Evolutionary conservation across 2,888 invertebrate species (phyloP), one percentile per base, ranked within the genome.

Genomic region (Tiphia femorata): DNA sequence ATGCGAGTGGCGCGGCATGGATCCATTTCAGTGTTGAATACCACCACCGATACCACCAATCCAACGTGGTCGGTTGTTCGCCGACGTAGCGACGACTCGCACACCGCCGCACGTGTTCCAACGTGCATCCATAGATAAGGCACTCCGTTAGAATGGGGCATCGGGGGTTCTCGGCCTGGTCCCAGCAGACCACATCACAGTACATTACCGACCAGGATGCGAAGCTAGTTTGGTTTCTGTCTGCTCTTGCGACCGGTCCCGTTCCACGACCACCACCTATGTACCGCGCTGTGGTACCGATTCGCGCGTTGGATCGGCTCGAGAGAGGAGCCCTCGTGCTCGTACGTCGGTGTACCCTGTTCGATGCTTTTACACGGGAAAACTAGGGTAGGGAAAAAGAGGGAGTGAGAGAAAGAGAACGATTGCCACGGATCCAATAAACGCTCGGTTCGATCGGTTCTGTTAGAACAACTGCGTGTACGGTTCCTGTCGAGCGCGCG

Each of bases 161-260:
- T 25, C 27, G 37, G 33, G 59, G 35, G n/a, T n/a, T 20, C 21
- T 35, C 35, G 30, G 29, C n/a, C n/a, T 20, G 53, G 64, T 67
- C 70, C 73, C 62, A 51, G 48, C 59, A 66, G 67, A 71, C 68
- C 66, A 53, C 63, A 58, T 73, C 64, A 44, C 53, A 51, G 69
- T 66, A 44, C 69, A 75, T 73, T 75, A 67, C 63, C 60, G 43
- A 57, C 25, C 52, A 46, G 52, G 53, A 63, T 54, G 61, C 52
- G 54, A 20, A 54, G 42, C 58, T 12, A 56, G 62, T 67, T 66
- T 56, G 64, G 58, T 56, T 59, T 35, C 37, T 49, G 37, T 35
- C 41, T 35, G 55, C n/a, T 21, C 44, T 20, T 30, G 27, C 14
- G 42, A 43, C 51, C 40, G 12, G n/a, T 44, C 30, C 14, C 20